Conservation (phyloP, 2,797 vertebrate species). For the Diceros bicornis region DNA sequence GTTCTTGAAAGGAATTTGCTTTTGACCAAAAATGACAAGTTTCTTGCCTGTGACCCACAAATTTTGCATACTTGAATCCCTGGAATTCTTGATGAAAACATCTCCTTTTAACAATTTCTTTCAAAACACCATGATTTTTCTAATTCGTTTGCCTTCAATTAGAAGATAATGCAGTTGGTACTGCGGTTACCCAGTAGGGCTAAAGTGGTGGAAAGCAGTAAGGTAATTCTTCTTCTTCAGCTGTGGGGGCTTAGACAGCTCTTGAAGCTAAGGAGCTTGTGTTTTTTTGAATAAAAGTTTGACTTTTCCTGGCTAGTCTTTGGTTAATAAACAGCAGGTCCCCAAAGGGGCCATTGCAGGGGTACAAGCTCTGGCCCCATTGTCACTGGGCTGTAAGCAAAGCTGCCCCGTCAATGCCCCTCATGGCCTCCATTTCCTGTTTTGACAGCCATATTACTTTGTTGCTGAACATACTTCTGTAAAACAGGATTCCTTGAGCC, state of each 20-base stretch:
- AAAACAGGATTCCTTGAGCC: neutral
- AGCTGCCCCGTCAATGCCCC: neutral
- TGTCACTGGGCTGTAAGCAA: neutral
- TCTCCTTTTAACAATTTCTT: neutral
- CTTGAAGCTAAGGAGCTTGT: neutral
- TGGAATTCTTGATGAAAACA: neutral
- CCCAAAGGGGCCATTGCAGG: neutral
- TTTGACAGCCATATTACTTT: neutral
- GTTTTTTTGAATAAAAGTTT: neutral
- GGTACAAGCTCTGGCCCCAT: neutral
- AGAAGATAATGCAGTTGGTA: neutral
- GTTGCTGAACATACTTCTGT: neutral
- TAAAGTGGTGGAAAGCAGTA: neutral
- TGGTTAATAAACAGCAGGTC: neutral
- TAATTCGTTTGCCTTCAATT: neutral
- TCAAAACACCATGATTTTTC: neutral
- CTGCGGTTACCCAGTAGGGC: neutral
- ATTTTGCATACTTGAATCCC: neutral
- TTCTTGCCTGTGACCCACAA: neutral
- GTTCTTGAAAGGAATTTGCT: slow-evolving; percentile 39
- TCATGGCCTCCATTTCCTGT: neutral
- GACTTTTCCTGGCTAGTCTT: neutral
- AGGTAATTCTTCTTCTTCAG: neutral
- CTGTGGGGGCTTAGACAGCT: neutral
- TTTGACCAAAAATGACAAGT: neutral